Conservation (phyloP, 2,797 vertebrate species). For the Sebastes matsubarae region DNA sequence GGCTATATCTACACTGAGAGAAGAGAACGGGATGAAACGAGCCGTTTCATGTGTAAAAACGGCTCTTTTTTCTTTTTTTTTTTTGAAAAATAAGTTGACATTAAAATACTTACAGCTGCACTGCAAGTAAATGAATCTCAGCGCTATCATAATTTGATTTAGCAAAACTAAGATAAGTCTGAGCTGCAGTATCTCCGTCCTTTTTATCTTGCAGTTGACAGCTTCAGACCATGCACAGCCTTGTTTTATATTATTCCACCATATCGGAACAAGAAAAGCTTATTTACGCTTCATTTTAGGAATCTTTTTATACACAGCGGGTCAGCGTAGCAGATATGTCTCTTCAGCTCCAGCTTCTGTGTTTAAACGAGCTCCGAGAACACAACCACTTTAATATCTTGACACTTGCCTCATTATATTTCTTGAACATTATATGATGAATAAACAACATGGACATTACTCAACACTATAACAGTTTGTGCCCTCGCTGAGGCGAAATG, state of each 20-base stretch:
- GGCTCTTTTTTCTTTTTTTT: not conserved
- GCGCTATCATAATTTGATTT: slow-evolving; percentile 10
- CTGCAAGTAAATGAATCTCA: slow-evolving; percentile 21
- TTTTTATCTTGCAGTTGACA: slow-evolving; percentile 50
- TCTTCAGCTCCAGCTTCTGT: not conserved
- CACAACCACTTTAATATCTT: not conserved
- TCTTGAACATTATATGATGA: not conserved
- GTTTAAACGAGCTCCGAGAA: not conserved
- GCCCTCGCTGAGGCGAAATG: not conserved
- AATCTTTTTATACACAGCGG: not conserved
- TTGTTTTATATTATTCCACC: slow-evolving; percentile 16
- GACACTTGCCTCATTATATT: not conserved
- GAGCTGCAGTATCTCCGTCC: slow-evolving; percentile 16
- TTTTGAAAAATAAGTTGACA: not conserved
- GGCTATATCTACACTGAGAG: not conserved
- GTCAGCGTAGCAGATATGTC: not conserved
- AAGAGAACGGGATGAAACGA: not conserved
- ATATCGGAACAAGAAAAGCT: slow-evolving; percentile 1
- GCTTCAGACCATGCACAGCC: slow-evolving; percentile 3
- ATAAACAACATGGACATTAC: not conserved
- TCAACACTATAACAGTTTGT: not conserved
- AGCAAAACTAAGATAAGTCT: slow-evolving; percentile 18
- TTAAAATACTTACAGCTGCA: slow-evolving; percentile 6
- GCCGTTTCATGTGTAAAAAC: not conserved
- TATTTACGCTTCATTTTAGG: not conserved